Evolutionary conservation across 2,888 invertebrate genomes (phyloP).

Genomic region (Spilosoma lubricipeda): DNA sequence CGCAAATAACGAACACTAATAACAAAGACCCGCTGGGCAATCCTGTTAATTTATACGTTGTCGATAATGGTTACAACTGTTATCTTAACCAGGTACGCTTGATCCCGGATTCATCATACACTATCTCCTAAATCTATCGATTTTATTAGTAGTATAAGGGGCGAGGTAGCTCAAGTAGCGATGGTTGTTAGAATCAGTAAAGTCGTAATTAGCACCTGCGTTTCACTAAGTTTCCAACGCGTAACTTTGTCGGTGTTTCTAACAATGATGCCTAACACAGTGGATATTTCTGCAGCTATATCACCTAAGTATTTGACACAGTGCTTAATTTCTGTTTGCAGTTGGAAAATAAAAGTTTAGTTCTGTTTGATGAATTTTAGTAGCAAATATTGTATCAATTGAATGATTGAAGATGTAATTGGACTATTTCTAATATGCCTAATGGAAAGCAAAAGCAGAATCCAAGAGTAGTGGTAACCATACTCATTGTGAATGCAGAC

Average conservation of each 20-base stretch:
- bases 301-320: constrained; percentile 26
- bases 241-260: constrained; percentile 56
- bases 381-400: constrained; percentile 49
- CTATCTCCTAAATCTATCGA: constrained; percentile 4
- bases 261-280: constrained; percentile 24
- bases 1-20: constrained; percentile 52
- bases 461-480: too few relatives aligned
- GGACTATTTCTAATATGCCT: constrained; percentile 20
- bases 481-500: too few relatives aligned
- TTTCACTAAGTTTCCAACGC: constrained; percentile 66
- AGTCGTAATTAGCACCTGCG: constrained; percentile 79
- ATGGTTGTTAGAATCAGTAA: constrained; percentile 53
- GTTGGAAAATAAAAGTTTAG: constrained; percentile 37
- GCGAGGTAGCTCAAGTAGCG: constrained; percentile 46
- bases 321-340: constrained; percentile 27
- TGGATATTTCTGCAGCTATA: constrained; percentile 30
- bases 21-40: constrained; percentile 42
- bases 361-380: constrained; percentile 37
- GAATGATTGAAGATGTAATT: constrained; percentile 48
- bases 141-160: constrained; percentile 18
- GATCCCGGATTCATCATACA: constrained; percentile 23
- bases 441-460: too few relatives aligned
- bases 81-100: constrained; percentile 29
- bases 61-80: constrained; percentile 45
- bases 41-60: constrained; percentile 52